Evolutionary conservation across 2,888 invertebrate species (phyloP), one percentile per base, ranked within the genome.

Genomic region (Diloba caeruleocephala): DNA sequence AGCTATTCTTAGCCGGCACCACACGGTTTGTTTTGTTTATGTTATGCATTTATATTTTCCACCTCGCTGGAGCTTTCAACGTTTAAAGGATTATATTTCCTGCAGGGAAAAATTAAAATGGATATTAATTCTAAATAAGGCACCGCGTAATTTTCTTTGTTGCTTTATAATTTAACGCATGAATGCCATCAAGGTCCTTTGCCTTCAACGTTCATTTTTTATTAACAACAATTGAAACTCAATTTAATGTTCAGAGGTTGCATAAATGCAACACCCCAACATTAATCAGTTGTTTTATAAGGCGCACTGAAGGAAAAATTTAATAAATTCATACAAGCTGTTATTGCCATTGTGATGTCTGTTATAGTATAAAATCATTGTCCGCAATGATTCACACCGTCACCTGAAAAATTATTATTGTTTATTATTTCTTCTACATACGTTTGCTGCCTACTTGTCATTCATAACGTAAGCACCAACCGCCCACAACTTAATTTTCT

Each of bases 331-430:
- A 73, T 72, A 69, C 71, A 70, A 69, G 51, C 68, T 62, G 60
- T 76, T 78, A 78, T 74, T 79, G 75, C 70, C 78, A 82, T 85
- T 84, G 81, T 81, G 67, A 72, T 81, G 79, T 80, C 54, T 77
- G 70, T 62, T 66, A 59, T 31, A 41, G 41, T 61, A 66, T 44
- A 62, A 51, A 61, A 61, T 59, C 45, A 70, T 67, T 73, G 69
- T 69, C 45, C 63, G 63, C 61, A 57, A 77, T 80, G 79, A 81
- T 66, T 83, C 80, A 79, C 75, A 68, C 62, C 66, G 61, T 62
- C 48, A 33, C 45, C 28, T 53, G 52, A 45, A 70, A 68, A 69
- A 64, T 70, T 38, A 63, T 50, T 60, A 31, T 34, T 52, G 36
- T 54, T 58, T 36, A 12, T 44, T 44, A 36, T 52, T 43, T 55